These are phyloP conservation scores for Dicyema japonicum DNA, from an alignment of 1,140 invertebrate species.

Conservation along the genomic window DNA sequence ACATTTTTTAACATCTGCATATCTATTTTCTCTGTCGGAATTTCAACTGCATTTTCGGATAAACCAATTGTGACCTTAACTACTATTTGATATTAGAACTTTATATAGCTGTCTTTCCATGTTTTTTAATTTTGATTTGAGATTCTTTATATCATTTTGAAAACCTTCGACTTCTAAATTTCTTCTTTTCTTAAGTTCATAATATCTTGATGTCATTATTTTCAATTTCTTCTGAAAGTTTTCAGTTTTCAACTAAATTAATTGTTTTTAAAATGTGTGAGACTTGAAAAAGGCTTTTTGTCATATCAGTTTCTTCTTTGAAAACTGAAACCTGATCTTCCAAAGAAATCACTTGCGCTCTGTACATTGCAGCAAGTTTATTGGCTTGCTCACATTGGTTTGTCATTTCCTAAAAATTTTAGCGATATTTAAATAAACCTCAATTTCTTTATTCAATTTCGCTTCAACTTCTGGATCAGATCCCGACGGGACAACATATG, in stretches of 20 bases:
- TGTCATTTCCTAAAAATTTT: slow-evolving; percentile 11
- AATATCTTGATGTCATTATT: slow-evolving; percentile 16
- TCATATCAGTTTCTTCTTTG: too few relatives aligned
- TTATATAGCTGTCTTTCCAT: slow-evolving; percentile 19
- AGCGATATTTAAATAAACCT: slow-evolving; percentile 6
- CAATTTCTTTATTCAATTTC: slow-evolving; percentile 6
- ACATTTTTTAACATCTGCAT: too few relatives aligned
- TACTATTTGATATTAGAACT: too few relatives aligned
- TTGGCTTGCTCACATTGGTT: slow-evolving; percentile 13
- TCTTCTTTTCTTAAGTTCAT: slow-evolving; percentile 14
- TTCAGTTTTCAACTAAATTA: too few relatives aligned
- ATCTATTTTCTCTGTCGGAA: too few relatives aligned
- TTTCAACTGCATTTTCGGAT: too few relatives aligned
- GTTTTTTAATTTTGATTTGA: slow-evolving; percentile 14
- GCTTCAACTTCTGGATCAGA: not conserved
- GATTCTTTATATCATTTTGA: slow-evolving; percentile 19
- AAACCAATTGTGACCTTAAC: too few relatives aligned
- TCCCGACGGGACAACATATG: too few relatives aligned
- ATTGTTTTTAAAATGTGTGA: too few relatives aligned
- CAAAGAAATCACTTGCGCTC: slow-evolving; percentile 12
- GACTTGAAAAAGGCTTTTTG: slow-evolving; percentile 10
- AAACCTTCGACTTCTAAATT: slow-evolving; percentile 20
- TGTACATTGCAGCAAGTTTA: slow-evolving; percentile 17
- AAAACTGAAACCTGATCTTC: too few relatives aligned
- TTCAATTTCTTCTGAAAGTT: slow-evolving; percentile 15